Base-by-base conservation (phyloP, 2,113 vertebrate species). In the Xyrauchen texanus region DNA sequence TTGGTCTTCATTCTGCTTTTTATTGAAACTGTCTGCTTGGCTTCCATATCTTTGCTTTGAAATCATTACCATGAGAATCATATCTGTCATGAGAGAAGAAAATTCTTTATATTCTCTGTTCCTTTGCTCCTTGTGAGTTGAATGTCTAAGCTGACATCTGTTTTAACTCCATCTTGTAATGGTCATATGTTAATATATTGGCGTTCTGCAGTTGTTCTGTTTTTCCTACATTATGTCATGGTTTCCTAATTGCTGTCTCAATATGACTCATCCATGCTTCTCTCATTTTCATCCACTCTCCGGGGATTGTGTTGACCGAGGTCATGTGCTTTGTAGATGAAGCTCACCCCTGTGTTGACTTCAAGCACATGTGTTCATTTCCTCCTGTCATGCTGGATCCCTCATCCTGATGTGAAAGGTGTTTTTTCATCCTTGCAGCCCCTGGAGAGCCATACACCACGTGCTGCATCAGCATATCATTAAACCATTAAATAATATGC, bases 141-240 rank as follows among this genome's bases (percentile, higher is more conserved):
- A 63, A 9, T 51, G 47, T 42, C 34, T 76, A 8, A 76, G 34
- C 74, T 45, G 74, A 76, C 74, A 55, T 76, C 74, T 76, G 74
- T 76, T 64, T 76, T 42, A 42, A 65, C 74, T 65, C 49, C 15
- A 12, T 74, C 61, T 74, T 13, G 21, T 74, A 21, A 49, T 34
- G 58, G 58, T 34, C 58, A 57, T 71, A 6, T 34, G 21, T 34
- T 34, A 34, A 34, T 34, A 34, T 34, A 34, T 34, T 3, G 3
- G 21, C 3, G 21, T 34, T 34, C 21, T 34, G 21, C 21, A 34
- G 21, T 34, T 34, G 21, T 34, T 34, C 21, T 77, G 60, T 65
- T 57, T 61, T 77, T 77, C 16, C 34, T 15, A 13, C 8, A 12
- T 83, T 4, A 16, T 61, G 74, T 52, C 21, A 52, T 57, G 3